Base-by-base conservation (phyloP, 2,113 vertebrate species). In the Psittacula cyanocephala region DNA sequence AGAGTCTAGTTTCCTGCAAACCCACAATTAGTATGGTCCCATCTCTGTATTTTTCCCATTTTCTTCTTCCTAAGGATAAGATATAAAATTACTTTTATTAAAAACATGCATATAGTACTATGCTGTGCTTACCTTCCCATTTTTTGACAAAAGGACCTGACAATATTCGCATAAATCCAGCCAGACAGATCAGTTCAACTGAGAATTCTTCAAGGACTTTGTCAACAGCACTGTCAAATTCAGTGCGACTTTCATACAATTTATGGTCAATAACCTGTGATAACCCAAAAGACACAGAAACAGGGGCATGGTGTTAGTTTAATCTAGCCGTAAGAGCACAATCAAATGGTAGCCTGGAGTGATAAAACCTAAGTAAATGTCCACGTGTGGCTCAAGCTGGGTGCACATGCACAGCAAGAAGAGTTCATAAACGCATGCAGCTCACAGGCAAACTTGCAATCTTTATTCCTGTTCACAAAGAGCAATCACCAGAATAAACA, bases 141-240 rank as follows among this genome's bases (percentile, higher is more conserved):
- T 99, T 99, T 87, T 97, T 98, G 91, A 99, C 99, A 43, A 99
- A 99, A 10, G 98, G 96, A 12, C 98, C 98, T 0, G 99, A 99
- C 35, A 99, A 98, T 96, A 99, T 99, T 76, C 99, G 97, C 99
- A 99, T 99, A 97, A 99, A 99, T 3, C 99, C 99, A 0, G 99
- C 99, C 62, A 99, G 98, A 94, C 99, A 99, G 69, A 99, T 98
- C 89, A 99, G 95, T 95, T 99, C 98, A 94, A 98, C 98, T 2
- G 98, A 98, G 47, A 99, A 99, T 57, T 99, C 99, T 75, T 98
- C 96, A 28, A 99, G 98, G 50, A 99, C 98, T 4, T 95, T 95
- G 89, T 99, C 98, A 17, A 99, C 91, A 25, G 99, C 99, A 19
- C 39, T 90, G 79, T 99, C 99, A 71, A 99, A 99, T 86, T 99